Evolutionary conservation across 2,797 vertebrate genomes (phyloP).

Genomic region (Glossophaga mutica): DNA sequence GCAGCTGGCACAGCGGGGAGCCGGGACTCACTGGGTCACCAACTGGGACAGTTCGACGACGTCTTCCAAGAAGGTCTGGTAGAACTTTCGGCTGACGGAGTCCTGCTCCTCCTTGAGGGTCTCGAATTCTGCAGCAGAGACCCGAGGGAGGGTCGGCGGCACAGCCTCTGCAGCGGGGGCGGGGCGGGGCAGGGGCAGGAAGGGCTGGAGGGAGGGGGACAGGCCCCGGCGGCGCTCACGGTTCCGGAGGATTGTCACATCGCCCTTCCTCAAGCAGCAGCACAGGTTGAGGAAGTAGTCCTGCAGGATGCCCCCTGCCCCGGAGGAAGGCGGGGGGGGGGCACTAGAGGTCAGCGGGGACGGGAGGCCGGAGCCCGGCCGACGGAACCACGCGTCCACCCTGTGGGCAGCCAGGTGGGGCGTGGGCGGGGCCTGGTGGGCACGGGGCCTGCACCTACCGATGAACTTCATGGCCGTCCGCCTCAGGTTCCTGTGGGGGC

Average conservation of each 20-base stretch:
- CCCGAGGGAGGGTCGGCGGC: accelerated
- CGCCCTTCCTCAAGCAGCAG: neutral
- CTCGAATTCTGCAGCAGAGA: constrained; percentile 42
- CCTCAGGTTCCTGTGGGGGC: constrained; percentile 9
- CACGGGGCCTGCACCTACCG: neutral
- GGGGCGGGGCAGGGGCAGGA: accelerated
- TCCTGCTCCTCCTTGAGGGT: neutral
- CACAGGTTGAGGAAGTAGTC: constrained; percentile 42
- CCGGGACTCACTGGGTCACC: neutral
- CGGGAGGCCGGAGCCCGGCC: neutral
- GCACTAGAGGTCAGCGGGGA: accelerated
- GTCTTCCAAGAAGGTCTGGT: neutral
- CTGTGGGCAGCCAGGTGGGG: neutral
- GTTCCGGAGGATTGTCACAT: neutral
- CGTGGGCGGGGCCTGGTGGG: neutral
- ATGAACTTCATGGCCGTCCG: constrained; percentile 53
- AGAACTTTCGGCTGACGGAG: neutral
- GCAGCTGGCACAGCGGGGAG: neutral
- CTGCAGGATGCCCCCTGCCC: constrained; percentile 36
- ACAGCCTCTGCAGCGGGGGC: accelerated
- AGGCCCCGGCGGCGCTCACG: neutral
- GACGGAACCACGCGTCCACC: neutral
- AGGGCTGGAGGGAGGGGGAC: accelerated
- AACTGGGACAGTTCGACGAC: neutral
- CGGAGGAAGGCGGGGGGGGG: accelerated